These are phyloP conservation scores for Macrochelys suwanniensis DNA, from an alignment of 2,797 vertebrate genomes.

Conservation along the genomic window DNA sequence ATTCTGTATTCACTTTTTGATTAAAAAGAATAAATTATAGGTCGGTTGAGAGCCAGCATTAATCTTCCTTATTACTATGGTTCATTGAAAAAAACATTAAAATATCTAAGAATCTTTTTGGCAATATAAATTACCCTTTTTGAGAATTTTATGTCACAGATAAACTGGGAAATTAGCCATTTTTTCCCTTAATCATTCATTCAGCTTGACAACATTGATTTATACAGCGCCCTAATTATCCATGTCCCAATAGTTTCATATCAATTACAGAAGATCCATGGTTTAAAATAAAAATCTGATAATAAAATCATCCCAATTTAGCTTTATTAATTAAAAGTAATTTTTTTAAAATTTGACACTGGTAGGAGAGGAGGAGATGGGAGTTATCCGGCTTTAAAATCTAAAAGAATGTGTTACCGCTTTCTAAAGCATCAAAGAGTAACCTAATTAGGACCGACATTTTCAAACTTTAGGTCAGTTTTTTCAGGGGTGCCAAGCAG, in stretches of 20 bases:
- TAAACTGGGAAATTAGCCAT: constrained; percentile 63
- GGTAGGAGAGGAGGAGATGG: neutral
- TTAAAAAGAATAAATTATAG: constrained; percentile 58
- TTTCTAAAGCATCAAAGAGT: constrained; percentile 7
- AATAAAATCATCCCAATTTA: constrained; percentile 24
- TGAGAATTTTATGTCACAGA: constrained; percentile 48
- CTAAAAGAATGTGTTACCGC: neutral
- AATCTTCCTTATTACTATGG: constrained; percentile 50
- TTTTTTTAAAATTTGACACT: neutral
- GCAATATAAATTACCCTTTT: constrained; percentile 38
- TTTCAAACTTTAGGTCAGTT: neutral
- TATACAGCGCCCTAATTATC: constrained; percentile 52
- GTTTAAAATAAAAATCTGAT: constrained; percentile 34
- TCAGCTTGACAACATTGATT: constrained; percentile 32
- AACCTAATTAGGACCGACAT: neutral
- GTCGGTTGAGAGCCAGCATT: constrained; percentile 21
- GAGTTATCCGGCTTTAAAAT: neutral
- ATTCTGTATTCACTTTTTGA: constrained; percentile 41
- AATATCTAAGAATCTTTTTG: constrained; percentile 39
- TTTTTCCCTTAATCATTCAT: constrained; percentile 51
- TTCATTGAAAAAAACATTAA: constrained; percentile 24
- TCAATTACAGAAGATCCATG: constrained; percentile 30
- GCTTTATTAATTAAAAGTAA: constrained; percentile 11
- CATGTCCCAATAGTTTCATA: constrained; percentile 14
- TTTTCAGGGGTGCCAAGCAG: neutral